phyloP scores from a whole-genome alignment of 2,113 vertebrate genomes.

The Octodon degus region DNA sequence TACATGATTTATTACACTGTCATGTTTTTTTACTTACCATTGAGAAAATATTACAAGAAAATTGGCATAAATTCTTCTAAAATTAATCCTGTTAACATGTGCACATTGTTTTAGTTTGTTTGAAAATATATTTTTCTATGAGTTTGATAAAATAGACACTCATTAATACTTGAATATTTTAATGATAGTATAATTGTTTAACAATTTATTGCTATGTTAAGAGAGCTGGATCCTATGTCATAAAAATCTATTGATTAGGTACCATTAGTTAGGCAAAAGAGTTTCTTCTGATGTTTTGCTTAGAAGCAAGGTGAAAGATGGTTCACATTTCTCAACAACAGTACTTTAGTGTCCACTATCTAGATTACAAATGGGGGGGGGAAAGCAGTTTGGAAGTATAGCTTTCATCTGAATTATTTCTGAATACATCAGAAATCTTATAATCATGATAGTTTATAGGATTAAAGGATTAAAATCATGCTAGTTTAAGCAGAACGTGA shows the following conservation, averaged over 20 bases:
- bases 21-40: not conserved
- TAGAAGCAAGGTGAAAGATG: not conserved
- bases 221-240: not conserved
- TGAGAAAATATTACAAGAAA: constrained; percentile 5
- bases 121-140: constrained; percentile 13
- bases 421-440: not conserved
- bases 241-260: not conserved
- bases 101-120: not conserved
- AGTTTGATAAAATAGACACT: not conserved
- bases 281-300: not conserved
- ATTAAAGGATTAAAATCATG: not conserved
- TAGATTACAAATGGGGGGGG: not conserved
- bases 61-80: constrained; percentile 14
- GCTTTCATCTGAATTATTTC: not conserved
- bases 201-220: not conserved
- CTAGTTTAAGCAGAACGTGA: not conserved
- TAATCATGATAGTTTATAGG: not conserved
- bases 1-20: constrained; percentile 2
- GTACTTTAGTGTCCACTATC: not conserved
- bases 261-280: not conserved
- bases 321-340: not conserved
- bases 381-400: not conserved
- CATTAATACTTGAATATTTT: not conserved
- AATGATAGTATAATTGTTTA: not conserved
- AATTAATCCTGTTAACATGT: not conserved